A percentile compares a stretch with the other conserved stretches of the same genome.
Conservation (phyloP, 2,797 vertebrate genomes). For the Dendrocincla fuliginosa region DNA sequence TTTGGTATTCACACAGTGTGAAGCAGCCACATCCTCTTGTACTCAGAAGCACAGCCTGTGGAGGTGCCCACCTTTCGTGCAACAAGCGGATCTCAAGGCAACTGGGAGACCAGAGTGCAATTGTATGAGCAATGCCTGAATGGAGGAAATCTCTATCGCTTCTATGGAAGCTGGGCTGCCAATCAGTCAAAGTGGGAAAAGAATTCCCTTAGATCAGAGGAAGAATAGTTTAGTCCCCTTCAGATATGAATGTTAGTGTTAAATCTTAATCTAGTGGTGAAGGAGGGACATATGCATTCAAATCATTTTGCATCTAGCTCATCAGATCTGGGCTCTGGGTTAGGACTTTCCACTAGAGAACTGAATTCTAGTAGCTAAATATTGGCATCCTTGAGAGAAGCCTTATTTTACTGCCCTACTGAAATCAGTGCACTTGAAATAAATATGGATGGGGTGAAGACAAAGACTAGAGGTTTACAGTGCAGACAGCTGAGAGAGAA, state of each 20-base stretch:
- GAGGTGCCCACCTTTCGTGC: background rate
- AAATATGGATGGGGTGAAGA: background rate
- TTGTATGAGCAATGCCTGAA: background rate
- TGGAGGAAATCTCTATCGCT: background rate
- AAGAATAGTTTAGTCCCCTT: background rate
- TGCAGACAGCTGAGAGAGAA: background rate
- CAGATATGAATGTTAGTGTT: background rate
- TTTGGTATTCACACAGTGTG: background rate
- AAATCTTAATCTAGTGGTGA: background rate
- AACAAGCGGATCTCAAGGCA: background rate
- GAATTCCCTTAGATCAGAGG: background rate
- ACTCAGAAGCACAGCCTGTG: rapidly evolving
- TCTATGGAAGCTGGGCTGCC: background rate
- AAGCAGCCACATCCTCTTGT: background rate
- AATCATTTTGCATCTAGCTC: background rate
- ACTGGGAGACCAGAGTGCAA: background rate
- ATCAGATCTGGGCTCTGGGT: background rate
- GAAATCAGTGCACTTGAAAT: background rate
- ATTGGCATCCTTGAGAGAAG: background rate
- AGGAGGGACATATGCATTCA: background rate
- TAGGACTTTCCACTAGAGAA: background rate
- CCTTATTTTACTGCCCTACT: background rate
- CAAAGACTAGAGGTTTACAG: background rate
- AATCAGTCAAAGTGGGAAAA: background rate
- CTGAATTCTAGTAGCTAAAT: background rate